Evolutionary conservation across 2,113 vertebrate genomes (phyloP), one percentile per base, ranked within the genome.

Genomic region (Anser cygnoides): DNA sequence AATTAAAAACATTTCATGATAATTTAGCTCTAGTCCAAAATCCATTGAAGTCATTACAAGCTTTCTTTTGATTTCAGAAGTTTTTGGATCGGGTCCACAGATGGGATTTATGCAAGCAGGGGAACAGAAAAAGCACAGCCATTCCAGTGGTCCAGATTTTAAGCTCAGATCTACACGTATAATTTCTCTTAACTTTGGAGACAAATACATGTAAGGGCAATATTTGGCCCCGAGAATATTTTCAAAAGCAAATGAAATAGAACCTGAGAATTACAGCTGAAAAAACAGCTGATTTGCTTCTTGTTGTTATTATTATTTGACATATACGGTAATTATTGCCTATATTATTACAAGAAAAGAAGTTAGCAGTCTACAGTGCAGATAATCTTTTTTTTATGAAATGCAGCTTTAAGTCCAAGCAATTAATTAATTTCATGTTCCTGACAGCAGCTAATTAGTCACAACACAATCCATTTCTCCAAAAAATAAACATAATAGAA

Each of bases 341-440:
- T 86, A 4, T 49, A 76, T 79, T 92, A 84, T 75, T 77, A 77
- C 8, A 88, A 23, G 11, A 54, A 93, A 89, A 93, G 23, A 92
- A 70, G 25, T 63, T 90, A 71, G 61, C 35, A 18, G 4, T 35
- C 26, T 89, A 68, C 8, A 57, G 11, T 44, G 22, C 10, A 81
- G 25, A 74, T 79, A 44, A 35, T 54, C 13, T 61, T 63, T 92
- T 92, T 39, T 70, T 54, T 65, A 93, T 94, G 89, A 84, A 94
- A n/a, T 82, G 72, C 29, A 63, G 68, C 67, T 86, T 90, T 96
- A 90, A 96, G 95, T 67, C 26, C 61, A 74, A 86, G 21, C 14
- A 94, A 79, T 73, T 88, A 66, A 94, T 91, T 94, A 83, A 97
- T 95, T 85, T 91, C 66, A 89, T 78, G 70, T 61, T 91, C 63